A percentile compares a stretch with the other conserved stretches of the same genome.
phyloP scores from a whole-genome alignment of 2,113 vertebrate species.

The Glaucidium brasilianum region DNA sequence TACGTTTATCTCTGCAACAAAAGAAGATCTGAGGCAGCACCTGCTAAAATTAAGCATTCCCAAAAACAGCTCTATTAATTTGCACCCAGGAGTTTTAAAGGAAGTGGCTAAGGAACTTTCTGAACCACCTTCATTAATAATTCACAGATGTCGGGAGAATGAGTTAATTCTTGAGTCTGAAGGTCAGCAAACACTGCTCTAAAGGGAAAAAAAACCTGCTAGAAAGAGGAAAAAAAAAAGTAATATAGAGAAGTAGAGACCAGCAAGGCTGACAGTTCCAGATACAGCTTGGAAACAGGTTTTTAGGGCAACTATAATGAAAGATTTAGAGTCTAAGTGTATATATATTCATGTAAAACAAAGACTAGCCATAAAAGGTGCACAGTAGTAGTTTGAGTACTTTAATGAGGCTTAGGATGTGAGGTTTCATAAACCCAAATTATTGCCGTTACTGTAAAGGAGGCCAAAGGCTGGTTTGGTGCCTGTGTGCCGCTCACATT shows the following conservation, averaged over 20 bases:
- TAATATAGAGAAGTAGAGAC: neutral
- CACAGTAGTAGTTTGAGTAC: neutral
- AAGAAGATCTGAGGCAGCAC: slow-evolving; percentile 59
- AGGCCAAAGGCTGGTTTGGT: neutral
- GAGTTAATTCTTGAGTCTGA: slow-evolving; percentile 55
- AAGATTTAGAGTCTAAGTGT: neutral
- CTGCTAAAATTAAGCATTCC: slow-evolving; percentile 64
- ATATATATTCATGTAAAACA: neutral
- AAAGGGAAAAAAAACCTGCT: neutral
- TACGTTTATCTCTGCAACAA: slow-evolving; percentile 47
- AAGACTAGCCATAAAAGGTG: neutral
- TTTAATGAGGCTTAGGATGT: neutral
- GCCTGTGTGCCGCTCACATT: neutral
- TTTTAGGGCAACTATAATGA: neutral
- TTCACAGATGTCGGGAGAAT: slow-evolving; percentile 38
- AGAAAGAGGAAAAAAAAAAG: neutral
- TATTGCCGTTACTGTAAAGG: neutral
- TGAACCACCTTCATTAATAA: slow-evolving; percentile 59
- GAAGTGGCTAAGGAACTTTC: slow-evolving; percentile 50
- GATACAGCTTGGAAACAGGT: neutral
- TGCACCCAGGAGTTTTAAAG: slow-evolving; percentile 59
- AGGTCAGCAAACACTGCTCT: slow-evolving; percentile 53
- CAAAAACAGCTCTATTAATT: slow-evolving; percentile 54
- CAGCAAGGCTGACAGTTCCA: neutral
- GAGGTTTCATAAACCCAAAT: neutral